Evolutionary conservation across 2,797 vertebrate genomes (phyloP).

Genomic region (Rhinophrynus dorsalis): DNA sequence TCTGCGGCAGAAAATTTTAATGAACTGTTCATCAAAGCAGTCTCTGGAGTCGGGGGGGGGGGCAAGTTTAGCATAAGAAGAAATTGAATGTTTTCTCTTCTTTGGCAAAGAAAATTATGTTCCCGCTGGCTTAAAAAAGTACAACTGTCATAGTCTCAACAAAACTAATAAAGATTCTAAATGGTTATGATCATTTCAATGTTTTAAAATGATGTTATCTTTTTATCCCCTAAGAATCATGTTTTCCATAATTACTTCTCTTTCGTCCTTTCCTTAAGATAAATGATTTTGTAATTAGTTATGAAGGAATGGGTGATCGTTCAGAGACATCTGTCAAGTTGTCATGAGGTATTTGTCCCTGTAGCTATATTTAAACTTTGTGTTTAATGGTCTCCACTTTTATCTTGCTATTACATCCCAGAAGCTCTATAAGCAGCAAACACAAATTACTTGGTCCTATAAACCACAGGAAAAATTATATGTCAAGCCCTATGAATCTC

Average conservation of each 20-base stretch:
- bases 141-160: slow-evolving; percentile 70
- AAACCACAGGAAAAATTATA: slow-evolving; percentile 73
- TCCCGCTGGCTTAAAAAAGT: slow-evolving; percentile 66
- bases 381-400: slow-evolving; percentile 86
- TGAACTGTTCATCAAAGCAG: slow-evolving; percentile 79
- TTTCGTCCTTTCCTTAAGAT: slow-evolving; percentile 78
- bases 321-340: slow-evolving; percentile 82
- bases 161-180: slow-evolving; percentile 81
- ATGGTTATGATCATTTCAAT: slow-evolving; percentile 74
- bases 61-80: slow-evolving; percentile 76
- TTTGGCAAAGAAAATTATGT: slow-evolving; percentile 59
- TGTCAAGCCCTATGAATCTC: slow-evolving; percentile 62
- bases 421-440: slow-evolving; percentile 67
- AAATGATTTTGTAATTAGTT: slow-evolving; percentile 82
- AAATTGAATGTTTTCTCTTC: slow-evolving; percentile 68
- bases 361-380: slow-evolving; percentile 81
- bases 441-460: slow-evolving; percentile 74
- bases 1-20: slow-evolving; percentile 74
- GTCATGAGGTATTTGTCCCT: slow-evolving; percentile 77
- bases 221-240: slow-evolving; percentile 78
- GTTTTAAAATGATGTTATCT: slow-evolving; percentile 80
- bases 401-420: slow-evolving; percentile 74
- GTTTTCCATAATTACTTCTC: slow-evolving; percentile 85
- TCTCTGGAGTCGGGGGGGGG: slow-evolving; percentile 69
- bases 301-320: slow-evolving; percentile 77